Evolutionary conservation across 92 coral and sea anemone genomes (phyloP).

Genomic region (Porites rus): DNA sequence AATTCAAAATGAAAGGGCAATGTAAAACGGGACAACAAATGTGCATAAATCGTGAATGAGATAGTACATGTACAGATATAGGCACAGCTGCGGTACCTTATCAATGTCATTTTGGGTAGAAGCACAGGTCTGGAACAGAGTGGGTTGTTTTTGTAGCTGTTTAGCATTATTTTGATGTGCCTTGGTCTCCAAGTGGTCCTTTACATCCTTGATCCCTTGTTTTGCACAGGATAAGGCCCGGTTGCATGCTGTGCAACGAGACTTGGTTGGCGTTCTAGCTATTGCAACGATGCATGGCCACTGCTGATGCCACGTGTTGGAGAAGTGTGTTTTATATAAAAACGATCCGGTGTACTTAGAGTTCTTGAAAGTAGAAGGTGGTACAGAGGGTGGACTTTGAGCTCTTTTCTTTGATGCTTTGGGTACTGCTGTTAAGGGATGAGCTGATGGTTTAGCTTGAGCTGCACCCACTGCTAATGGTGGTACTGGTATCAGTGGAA

Average conservation of each 20-base stretch:
- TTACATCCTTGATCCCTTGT: slow-evolving; percentile 67
- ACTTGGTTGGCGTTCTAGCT: slow-evolving; percentile 26
- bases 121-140: slow-evolving; percentile 62
- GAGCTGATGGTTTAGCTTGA: slow-evolving; percentile 35
- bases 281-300: slow-evolving; percentile 65
- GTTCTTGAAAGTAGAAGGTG: slow-evolving; percentile 28
- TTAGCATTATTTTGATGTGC: slow-evolving; percentile 18
- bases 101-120: slow-evolving; percentile 40
- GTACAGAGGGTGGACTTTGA: slow-evolving; percentile 34
- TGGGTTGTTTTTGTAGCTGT: slow-evolving; percentile 27
- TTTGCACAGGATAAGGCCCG: slow-evolving; percentile 56
- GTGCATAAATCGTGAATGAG: too few relatives aligned
- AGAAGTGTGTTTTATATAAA: slow-evolving; percentile 47
- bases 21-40: slow-evolving; percentile 20
- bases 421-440: slow-evolving; percentile 29
- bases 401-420: slow-evolving; percentile 32
- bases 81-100: slow-evolving; percentile 41
- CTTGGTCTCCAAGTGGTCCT: slow-evolving; percentile 45
- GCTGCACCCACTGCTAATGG: slow-evolving; percentile 38
- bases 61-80: too few relatives aligned
- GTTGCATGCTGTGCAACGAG: slow-evolving; percentile 62
- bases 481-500: slow-evolving; percentile 58
- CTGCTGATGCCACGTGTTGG: slow-evolving; percentile 58
- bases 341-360: slow-evolving; percentile 63
- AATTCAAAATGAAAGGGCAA: slow-evolving; percentile 29